Conservation (phyloP, 2,797 vertebrate species). For the Melanotaenia trifasciata region DNA sequence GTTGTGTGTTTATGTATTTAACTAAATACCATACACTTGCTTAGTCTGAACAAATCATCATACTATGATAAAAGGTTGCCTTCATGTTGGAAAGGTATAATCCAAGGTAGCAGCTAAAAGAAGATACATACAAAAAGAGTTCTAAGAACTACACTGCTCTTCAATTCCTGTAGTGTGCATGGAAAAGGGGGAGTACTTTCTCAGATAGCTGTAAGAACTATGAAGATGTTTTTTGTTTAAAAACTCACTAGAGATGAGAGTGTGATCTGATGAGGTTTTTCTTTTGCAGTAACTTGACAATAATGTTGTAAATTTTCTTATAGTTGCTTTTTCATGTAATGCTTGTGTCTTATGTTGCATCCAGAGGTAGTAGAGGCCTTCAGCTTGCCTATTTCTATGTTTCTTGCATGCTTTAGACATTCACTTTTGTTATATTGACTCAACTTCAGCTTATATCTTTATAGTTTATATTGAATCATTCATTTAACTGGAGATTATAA, state of each 20-base stretch:
- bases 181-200: neutral
- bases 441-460: neutral
- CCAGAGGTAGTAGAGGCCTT: neutral
- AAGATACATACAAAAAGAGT: neutral
- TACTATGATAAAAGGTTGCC: neutral
- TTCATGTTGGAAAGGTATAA: neutral
- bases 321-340: neutral
- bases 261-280: too few relatives aligned
- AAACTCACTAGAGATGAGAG: neutral
- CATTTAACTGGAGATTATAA: neutral
- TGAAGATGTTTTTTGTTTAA: neutral
- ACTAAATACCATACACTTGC: too few relatives aligned
- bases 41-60: too few relatives aligned
- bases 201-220: neutral
- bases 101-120: neutral
- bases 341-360: slow-evolving; percentile 6
- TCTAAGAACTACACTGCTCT: neutral
- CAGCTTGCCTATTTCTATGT: neutral
- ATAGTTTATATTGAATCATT: neutral
- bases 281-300: too few relatives aligned
- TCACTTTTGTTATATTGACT: neutral
- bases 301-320: too few relatives aligned
- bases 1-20: too few relatives aligned
- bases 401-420: neutral
- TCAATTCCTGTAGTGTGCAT: neutral